These are phyloP conservation scores for Amblyteles armatorius DNA, from an alignment of 2,888 invertebrate species.

Conservation along the genomic window DNA sequence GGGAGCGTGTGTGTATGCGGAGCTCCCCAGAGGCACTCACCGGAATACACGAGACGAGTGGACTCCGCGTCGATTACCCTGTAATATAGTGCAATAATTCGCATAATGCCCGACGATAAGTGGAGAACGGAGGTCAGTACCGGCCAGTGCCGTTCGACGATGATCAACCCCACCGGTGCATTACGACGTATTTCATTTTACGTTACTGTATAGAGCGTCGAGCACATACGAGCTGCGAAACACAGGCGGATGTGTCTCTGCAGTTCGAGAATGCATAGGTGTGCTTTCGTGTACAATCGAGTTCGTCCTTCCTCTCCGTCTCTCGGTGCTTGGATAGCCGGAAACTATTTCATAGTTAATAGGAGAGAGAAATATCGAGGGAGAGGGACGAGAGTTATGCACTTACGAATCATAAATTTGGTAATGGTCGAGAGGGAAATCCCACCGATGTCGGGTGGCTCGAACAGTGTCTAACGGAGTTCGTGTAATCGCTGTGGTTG, in stretches of 20 bases:
- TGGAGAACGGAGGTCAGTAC: slow-evolving; percentile 45
- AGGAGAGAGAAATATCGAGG: slow-evolving; percentile 68
- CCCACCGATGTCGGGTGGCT: slow-evolving; percentile 27
- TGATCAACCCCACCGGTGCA: slow-evolving; percentile 27
- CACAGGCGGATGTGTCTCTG: slow-evolving; percentile 29
- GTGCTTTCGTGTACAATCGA: slow-evolving; percentile 15
- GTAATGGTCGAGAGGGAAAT: slow-evolving; percentile 66
- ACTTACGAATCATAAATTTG: slow-evolving; percentile 79
- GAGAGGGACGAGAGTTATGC: slow-evolving; percentile 69
- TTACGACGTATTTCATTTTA: slow-evolving; percentile 49
- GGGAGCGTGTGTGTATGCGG: slow-evolving; percentile 32
- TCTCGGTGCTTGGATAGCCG: slow-evolving; percentile 71
- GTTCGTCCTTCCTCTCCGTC: slow-evolving; percentile 39
- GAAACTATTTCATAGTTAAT: slow-evolving; percentile 79
- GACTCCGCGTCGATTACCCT: slow-evolving; percentile 58
- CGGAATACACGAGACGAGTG: slow-evolving; percentile 60
- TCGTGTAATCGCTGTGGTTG: slow-evolving; percentile 58
- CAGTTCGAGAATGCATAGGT: slow-evolving; percentile 50
- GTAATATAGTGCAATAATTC: slow-evolving; percentile 68
- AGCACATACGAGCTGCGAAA: background rate
- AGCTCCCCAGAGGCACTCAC: slow-evolving; percentile 44
- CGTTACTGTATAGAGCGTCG: background rate
- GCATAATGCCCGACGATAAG: slow-evolving; percentile 64
- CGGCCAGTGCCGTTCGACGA: slow-evolving; percentile 34
- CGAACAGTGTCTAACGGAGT: slow-evolving; percentile 39